These are phyloP conservation scores for Pomacea maculata DNA, from an alignment of 1,140 invertebrate genomes.

Conservation along the genomic window DNA sequence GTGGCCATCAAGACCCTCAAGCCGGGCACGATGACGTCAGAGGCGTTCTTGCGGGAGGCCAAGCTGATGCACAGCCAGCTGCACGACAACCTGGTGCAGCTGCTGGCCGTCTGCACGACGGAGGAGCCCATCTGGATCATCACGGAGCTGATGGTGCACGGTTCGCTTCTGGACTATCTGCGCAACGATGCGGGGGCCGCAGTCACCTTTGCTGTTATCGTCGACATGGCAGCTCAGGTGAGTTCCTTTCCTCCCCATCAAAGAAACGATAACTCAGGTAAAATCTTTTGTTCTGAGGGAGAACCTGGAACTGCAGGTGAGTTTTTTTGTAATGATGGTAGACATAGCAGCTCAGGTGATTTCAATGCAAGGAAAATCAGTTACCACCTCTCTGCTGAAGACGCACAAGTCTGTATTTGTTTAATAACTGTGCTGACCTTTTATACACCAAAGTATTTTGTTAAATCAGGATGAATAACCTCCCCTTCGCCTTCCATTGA, in stretches of 20 bases:
- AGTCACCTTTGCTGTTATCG: slow-evolving; percentile 83
- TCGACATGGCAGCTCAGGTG: slow-evolving; percentile 97
- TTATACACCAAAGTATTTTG: no score
- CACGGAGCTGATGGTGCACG: slow-evolving; percentile 98
- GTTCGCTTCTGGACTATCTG: slow-evolving; percentile 82
- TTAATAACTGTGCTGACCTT: no score
- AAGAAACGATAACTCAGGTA: no score
- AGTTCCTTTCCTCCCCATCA: background rate
- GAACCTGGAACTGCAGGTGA: no score
- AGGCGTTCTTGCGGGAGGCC: slow-evolving; percentile 97
- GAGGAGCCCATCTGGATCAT: slow-evolving; percentile 99
- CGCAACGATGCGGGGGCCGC: slow-evolving; percentile 73
- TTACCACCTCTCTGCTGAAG: no score
- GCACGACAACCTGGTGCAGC: slow-evolving; percentile 95
- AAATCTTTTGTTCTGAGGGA: no score
- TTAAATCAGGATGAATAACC: no score
- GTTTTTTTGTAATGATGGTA: no score
- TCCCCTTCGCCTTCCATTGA: no score
- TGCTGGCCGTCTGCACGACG: slow-evolving; percentile 98
- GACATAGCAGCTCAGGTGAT: no score
- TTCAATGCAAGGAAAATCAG: no score
- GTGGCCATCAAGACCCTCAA: slow-evolving; percentile 96
- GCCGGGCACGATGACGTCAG: slow-evolving; percentile 94
- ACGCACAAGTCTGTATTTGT: no score
- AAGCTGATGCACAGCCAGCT: slow-evolving; percentile 98